Evolutionary conservation across 2,888 invertebrate genomes (phyloP).

Genomic region (Epinotia nisella): DNA sequence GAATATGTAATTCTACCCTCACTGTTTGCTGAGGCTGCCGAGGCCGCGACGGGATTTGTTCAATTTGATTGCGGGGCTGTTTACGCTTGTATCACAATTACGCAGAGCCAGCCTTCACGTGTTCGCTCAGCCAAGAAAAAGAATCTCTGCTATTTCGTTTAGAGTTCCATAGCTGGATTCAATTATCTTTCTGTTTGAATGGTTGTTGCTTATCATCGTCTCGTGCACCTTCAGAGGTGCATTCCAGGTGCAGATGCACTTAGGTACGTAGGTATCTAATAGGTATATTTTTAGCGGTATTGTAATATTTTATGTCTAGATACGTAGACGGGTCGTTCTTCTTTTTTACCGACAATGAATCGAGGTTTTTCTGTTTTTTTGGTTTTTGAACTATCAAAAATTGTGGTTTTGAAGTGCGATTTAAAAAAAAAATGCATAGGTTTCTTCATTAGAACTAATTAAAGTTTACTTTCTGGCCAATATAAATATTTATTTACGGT

Average conservation of each 20-base stretch:
- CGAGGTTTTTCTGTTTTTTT: too few species aligned
- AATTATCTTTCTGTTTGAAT: not conserved
- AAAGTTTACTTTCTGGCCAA: too few species aligned
- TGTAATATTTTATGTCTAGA: not conserved
- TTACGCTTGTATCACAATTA: conserved; percentile 41
- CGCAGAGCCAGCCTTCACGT: conserved; percentile 14
- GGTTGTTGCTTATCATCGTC: not conserved
- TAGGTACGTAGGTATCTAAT: not conserved
- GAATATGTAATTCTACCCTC: conserved; percentile 19
- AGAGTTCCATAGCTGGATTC: not conserved
- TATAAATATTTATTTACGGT: too few species aligned
- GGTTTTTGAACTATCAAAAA: too few species aligned
- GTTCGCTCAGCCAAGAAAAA: conserved; percentile 18
- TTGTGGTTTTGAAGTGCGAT: too few species aligned
- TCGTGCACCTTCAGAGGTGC: not conserved
- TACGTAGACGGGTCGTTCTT: too few species aligned
- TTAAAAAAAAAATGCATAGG: too few species aligned
- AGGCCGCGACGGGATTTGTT: conserved; percentile 36
- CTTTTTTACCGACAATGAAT: too few species aligned
- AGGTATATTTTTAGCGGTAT: not conserved
- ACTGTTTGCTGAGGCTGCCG: conserved; percentile 39
- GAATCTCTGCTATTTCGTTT: conserved; percentile 12
- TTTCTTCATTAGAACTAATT: too few species aligned
- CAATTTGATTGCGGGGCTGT: conserved; percentile 40
- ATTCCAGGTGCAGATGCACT: conserved; percentile 1